Evolutionary conservation across 2,113 vertebrate genomes (phyloP).

Genomic region (Ctenodactylus gundi): DNA sequence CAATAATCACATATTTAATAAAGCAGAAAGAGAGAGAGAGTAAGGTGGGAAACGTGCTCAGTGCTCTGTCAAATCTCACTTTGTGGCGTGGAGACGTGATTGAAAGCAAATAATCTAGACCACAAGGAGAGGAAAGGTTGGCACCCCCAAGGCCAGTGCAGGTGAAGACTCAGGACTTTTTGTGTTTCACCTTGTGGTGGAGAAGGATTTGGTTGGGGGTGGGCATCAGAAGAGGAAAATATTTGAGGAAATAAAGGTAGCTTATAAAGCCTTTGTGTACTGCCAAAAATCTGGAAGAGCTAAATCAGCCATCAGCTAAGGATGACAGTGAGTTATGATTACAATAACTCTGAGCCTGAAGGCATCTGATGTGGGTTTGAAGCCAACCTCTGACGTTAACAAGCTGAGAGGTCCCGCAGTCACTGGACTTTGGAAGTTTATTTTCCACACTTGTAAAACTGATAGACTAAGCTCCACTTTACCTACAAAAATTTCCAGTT

Average conservation of each 20-base stretch:
- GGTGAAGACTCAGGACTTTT: neutral
- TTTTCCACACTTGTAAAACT: neutral
- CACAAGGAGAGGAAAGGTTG: neutral
- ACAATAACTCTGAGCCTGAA: neutral
- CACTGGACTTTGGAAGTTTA: neutral
- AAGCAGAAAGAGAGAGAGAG: neutral
- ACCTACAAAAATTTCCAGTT: neutral
- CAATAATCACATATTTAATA: neutral
- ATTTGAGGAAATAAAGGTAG: neutral
- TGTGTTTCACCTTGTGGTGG: neutral
- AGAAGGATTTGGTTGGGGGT: neutral
- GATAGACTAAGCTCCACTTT: neutral
- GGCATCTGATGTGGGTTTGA: neutral
- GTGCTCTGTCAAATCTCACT: neutral
- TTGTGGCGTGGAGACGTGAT: neutral
- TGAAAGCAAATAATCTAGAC: neutral
- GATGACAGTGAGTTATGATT: neutral
- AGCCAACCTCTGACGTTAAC: neutral
- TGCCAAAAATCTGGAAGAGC: neutral
- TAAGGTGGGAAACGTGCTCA: rapidly evolving
- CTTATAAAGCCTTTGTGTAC: neutral
- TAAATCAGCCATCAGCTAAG: neutral
- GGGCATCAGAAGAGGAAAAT: neutral
- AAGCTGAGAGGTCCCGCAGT: neutral
- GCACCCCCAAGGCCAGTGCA: neutral